Conservation (phyloP, 2,797 vertebrate genomes). For the Lithobates sylvaticus region DNA sequence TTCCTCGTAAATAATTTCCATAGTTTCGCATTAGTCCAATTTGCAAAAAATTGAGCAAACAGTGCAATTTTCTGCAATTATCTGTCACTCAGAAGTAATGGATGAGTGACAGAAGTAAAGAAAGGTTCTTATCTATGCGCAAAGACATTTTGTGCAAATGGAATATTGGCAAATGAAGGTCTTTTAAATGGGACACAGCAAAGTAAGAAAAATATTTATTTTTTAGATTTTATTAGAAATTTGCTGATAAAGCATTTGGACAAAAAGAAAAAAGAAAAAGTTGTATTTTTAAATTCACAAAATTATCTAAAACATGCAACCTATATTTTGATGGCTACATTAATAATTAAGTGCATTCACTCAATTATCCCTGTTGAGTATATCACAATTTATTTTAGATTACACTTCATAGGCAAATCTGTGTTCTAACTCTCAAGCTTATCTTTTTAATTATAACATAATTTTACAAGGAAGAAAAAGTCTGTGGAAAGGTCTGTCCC, state of each 20-base stretch:
- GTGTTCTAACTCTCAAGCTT: not conserved
- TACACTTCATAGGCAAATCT: slow-evolving; percentile 23
- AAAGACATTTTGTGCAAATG: slow-evolving; percentile 66
- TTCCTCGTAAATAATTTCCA: slow-evolving; percentile 70
- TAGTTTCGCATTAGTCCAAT: slow-evolving; percentile 67
- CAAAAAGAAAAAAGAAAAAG: not conserved
- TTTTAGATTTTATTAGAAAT: slow-evolving; percentile 31
- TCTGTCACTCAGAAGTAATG: slow-evolving; percentile 57
- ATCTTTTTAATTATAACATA: slow-evolving; percentile 36
- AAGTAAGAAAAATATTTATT: slow-evolving; percentile 1
- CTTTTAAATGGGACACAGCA: slow-evolving; percentile 59
- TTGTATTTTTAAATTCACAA: slow-evolving; percentile 23
- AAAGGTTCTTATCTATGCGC: slow-evolving; percentile 45
- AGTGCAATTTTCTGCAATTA: slow-evolving; percentile 68
- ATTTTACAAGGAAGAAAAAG: not conserved
- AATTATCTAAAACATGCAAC: slow-evolving; percentile 27
- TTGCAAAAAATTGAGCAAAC: slow-evolving; percentile 70
- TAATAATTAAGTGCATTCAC: slow-evolving; percentile 34
- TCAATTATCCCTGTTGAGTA: slow-evolving; percentile 33
- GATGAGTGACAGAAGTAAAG: slow-evolving; percentile 43
- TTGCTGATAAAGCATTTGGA: slow-evolving; percentile 27
- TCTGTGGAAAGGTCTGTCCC: not conserved
- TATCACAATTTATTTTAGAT: slow-evolving; percentile 33
- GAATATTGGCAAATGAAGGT: slow-evolving; percentile 68
- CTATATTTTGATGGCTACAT: slow-evolving; percentile 30